Evolutionary conservation across 2,797 vertebrate genomes (phyloP).

Genomic region (Cichlasoma orientale): DNA sequence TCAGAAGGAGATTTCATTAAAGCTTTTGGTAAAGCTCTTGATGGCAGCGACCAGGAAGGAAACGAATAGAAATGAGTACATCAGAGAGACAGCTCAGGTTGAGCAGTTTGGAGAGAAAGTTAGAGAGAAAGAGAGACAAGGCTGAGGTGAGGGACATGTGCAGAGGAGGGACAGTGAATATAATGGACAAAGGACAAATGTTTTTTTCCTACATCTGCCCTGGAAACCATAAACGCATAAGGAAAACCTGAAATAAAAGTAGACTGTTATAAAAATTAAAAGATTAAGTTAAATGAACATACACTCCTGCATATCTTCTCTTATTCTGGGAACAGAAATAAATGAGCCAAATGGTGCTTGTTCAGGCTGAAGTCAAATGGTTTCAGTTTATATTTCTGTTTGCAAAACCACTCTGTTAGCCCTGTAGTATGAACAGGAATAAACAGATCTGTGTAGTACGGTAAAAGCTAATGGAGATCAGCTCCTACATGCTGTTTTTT

Average conservation of each 20-base stretch:
- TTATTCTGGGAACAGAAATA: background rate
- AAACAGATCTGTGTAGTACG: conserved; percentile 8
- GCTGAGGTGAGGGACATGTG: background rate
- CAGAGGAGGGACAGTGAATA: background rate
- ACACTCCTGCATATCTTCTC: background rate
- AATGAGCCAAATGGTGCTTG: conserved; percentile 12
- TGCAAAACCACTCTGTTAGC: conserved; percentile 11
- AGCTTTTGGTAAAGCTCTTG: background rate
- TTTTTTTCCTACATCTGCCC: background rate
- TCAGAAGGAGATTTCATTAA: background rate
- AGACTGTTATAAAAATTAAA: background rate
- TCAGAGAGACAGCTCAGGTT: background rate
- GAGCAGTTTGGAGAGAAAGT: background rate
- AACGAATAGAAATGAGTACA: background rate
- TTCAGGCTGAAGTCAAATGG: conserved; percentile 3
- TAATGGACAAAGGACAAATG: background rate
- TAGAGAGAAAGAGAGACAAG: background rate
- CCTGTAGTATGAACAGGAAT: conserved; percentile 16
- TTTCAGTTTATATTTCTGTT: conserved; percentile 9
- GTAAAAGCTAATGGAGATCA: conserved; percentile 9
- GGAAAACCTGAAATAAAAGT: no score
- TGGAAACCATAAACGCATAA: background rate
- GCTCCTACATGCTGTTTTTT: conserved; percentile 7
- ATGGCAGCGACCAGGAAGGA: background rate
- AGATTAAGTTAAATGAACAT: background rate